Conservation (phyloP, 2,888 invertebrate genomes). For the Drosophila nigritarsus region DNA sequence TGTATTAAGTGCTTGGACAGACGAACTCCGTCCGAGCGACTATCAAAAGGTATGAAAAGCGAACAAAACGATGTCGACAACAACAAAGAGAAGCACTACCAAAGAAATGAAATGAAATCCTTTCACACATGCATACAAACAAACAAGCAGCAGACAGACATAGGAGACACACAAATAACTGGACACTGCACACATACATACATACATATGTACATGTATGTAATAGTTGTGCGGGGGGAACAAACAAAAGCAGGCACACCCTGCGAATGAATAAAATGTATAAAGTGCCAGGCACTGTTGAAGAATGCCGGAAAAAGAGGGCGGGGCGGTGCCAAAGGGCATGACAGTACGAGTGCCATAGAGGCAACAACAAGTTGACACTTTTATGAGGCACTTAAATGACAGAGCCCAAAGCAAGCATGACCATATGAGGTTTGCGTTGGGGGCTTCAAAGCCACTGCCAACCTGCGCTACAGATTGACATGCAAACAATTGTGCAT, state of each 20-base stretch:
- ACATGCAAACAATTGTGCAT: constrained; percentile 73
- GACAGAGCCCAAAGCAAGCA: constrained; percentile 74
- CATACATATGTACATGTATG: not conserved
- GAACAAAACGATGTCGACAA: constrained; percentile 61
- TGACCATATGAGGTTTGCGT: constrained; percentile 52
- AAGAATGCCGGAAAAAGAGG: constrained; percentile 16
- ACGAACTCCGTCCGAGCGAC: constrained; percentile 18
- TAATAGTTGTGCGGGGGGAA: constrained; percentile 36
- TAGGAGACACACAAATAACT: constrained; percentile 31
- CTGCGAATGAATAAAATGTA: constrained; percentile 65
- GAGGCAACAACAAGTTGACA: constrained; percentile 79
- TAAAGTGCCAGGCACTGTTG: constrained; percentile 54
- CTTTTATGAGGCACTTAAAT: constrained; percentile 82
- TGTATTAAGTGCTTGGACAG: constrained; percentile 73
- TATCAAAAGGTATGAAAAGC: constrained; percentile 62
- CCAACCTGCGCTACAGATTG: constrained; percentile 70
- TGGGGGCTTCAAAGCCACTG: constrained; percentile 19
- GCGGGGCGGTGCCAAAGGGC: constrained; percentile 37
- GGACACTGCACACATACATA: constrained; percentile 11
- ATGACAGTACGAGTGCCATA: constrained; percentile 55
- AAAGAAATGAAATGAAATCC: constrained; percentile 79
- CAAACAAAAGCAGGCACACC: constrained; percentile 49
- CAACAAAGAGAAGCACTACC: constrained; percentile 36
- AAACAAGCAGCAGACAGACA: constrained; percentile 16
- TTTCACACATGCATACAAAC: constrained; percentile 54